A percentile compares a stretch with the other conserved stretches of the same genome.
Conservation (phyloP, 2,113 vertebrate species). For the Hippocampus abdominalis region DNA sequence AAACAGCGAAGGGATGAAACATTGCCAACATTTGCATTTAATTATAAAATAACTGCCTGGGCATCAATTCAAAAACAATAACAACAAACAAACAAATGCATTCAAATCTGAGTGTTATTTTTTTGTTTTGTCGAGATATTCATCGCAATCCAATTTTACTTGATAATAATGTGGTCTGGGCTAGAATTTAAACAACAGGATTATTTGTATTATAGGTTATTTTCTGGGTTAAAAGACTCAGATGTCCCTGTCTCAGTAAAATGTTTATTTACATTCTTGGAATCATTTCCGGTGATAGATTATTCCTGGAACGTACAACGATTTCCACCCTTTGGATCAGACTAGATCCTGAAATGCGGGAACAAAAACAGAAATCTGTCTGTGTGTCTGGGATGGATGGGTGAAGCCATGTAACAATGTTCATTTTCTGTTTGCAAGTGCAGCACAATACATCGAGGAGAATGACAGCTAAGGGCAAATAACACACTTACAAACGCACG, state of each 20-base stretch:
- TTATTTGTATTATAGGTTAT: not conserved
- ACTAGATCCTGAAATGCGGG: not conserved
- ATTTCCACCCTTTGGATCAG: not conserved
- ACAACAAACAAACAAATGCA: not conserved
- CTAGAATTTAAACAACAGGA: not conserved
- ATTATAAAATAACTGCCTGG: not conserved
- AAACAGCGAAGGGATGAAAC: conserved; percentile 35
- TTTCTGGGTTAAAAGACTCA: not conserved
- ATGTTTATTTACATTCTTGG: conserved; percentile 1
- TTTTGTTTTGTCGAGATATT: not conserved
- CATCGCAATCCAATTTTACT: not conserved
- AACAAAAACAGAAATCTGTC: not conserved
- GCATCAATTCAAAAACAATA: not conserved
- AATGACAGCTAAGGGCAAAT: conserved; percentile 26
- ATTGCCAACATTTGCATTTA: not conserved
- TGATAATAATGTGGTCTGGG: not conserved
- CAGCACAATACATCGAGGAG: conserved; percentile 11
- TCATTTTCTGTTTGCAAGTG: conserved; percentile 13
- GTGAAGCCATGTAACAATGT: conserved; percentile 9
- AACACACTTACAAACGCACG: not conserved
- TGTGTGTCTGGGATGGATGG: not conserved
- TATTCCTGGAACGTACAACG: conserved; percentile 11
- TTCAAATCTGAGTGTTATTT: not conserved
- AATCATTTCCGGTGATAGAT: conserved; percentile 28
- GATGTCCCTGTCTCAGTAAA: not conserved